phyloP scores from a whole-genome alignment of 2,797 vertebrate genomes.

The Todus mexicanus region DNA sequence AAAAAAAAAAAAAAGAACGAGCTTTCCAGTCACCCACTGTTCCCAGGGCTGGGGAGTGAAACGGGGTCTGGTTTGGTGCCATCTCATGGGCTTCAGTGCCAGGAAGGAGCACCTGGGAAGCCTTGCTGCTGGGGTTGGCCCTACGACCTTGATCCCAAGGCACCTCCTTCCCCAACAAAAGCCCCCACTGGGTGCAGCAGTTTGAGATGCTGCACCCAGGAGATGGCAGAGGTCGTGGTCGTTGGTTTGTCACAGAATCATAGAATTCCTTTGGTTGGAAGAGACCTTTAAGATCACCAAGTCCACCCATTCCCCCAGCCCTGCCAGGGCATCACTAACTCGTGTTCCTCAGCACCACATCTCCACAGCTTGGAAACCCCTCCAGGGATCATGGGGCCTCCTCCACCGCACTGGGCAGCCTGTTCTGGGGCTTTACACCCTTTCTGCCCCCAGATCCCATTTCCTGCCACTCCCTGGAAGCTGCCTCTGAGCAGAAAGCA shows the following conservation, averaged over 20 bases:
- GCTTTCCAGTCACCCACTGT: background rate
- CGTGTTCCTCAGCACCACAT: background rate
- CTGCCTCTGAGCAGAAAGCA: background rate
- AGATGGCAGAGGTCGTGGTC: fast-evolving
- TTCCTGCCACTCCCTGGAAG: background rate
- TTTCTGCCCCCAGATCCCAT: background rate
- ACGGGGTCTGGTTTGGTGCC: background rate
- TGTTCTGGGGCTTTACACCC: background rate
- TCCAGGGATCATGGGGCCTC: background rate
- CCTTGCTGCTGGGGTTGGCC: fast-evolving
- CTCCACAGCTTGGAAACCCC: background rate
- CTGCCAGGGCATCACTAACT: background rate
- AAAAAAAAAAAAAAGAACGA: background rate
- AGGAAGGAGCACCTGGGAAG: background rate
- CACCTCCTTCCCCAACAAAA: fast-evolving
- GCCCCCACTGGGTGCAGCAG: background rate
- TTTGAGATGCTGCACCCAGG: background rate
- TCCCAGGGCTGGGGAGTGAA: background rate
- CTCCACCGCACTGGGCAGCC: background rate
- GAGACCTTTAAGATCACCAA: background rate
- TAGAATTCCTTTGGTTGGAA: background rate
- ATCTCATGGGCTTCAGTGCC: background rate
- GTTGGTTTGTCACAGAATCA: background rate
- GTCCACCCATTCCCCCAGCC: background rate
- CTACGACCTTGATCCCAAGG: background rate